Evolutionary conservation across 1,140 invertebrate genomes (phyloP).

Genomic region (Drosophila rhopaloa): DNA sequence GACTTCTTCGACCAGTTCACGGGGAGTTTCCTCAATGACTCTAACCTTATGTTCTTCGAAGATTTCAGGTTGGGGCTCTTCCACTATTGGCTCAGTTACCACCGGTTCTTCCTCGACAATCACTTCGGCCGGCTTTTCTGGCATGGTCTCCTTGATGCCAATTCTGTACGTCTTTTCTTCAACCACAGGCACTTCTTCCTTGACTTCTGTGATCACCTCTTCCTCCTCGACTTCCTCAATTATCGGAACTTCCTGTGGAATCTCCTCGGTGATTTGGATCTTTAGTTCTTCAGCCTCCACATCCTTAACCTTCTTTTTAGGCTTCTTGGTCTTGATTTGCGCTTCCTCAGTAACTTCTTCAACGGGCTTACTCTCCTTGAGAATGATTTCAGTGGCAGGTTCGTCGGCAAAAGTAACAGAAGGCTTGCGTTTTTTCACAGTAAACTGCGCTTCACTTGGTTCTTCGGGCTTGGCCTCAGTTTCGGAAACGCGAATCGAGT

Average conservation of each 20-base stretch:
- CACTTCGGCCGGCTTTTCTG: constrained; percentile 42
- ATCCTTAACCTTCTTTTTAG: constrained; percentile 74
- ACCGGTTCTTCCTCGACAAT: constrained; percentile 16
- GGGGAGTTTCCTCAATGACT: constrained; percentile 70
- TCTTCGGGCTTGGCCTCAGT: constrained; percentile 44
- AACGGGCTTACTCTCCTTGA: constrained; percentile 63
- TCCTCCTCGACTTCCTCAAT: constrained; percentile 57
- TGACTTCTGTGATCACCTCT: constrained; percentile 31
- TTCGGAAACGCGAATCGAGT: constrained; percentile 20
- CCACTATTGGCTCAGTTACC: constrained; percentile 33
- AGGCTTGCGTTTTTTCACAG: constrained; percentile 63
- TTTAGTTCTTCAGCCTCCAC: constrained; percentile 64
- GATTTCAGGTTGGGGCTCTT: constrained; percentile 53
- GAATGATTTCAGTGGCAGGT: constrained; percentile 68
- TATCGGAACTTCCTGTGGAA: constrained; percentile 53
- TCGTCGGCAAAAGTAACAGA: constrained; percentile 55
- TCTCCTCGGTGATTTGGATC: constrained; percentile 60
- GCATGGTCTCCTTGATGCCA: constrained; percentile 54
- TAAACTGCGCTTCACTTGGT: constrained; percentile 53
- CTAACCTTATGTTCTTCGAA: constrained; percentile 67
- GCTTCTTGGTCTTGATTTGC: constrained; percentile 77
- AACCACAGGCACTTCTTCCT: constrained; percentile 26
- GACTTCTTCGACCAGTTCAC: constrained; percentile 67
- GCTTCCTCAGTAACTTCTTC: constrained; percentile 71
- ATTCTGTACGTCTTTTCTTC: constrained; percentile 63